Evolutionary conservation across 2,113 vertebrate genomes (phyloP).

Genomic region (Chionis minor): DNA sequence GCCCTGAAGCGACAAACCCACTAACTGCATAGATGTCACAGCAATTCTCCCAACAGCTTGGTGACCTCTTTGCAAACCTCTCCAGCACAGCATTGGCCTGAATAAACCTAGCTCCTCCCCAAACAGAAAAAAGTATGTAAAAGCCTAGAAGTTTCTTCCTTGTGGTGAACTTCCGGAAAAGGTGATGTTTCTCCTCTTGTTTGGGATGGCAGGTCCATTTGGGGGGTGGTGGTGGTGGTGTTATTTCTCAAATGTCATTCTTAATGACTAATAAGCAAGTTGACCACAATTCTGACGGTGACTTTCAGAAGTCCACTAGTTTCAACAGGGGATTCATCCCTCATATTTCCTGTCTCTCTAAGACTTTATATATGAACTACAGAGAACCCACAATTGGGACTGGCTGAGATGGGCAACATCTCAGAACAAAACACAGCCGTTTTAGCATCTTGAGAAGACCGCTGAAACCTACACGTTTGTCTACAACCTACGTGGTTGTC

Average conservation of each 20-base stretch:
- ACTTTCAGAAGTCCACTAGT: neutral
- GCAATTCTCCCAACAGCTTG: neutral
- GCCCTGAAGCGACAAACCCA: neutral
- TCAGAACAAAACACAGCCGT: neutral
- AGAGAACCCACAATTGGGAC: neutral
- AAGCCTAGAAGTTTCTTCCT: neutral
- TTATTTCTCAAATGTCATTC: neutral
- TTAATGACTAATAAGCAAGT: neutral
- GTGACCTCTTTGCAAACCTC: neutral
- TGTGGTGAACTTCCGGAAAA: neutral
- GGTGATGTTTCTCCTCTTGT: neutral
- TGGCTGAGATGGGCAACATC: neutral
- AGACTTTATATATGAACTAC: neutral
- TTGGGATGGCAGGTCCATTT: neutral
- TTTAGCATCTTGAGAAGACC: neutral
- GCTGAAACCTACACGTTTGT: neutral
- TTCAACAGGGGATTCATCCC: neutral
- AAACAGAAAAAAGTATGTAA: rapidly evolving
- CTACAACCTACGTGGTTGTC: neutral
- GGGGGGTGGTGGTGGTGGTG: no score
- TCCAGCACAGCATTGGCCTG: neutral
- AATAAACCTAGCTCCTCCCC: neutral
- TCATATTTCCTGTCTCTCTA: neutral
- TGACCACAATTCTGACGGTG: neutral
- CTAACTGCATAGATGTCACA: neutral